Evolutionary conservation across 2,797 vertebrate species (phyloP).

Genomic region (Benthosema pterotum): DNA sequence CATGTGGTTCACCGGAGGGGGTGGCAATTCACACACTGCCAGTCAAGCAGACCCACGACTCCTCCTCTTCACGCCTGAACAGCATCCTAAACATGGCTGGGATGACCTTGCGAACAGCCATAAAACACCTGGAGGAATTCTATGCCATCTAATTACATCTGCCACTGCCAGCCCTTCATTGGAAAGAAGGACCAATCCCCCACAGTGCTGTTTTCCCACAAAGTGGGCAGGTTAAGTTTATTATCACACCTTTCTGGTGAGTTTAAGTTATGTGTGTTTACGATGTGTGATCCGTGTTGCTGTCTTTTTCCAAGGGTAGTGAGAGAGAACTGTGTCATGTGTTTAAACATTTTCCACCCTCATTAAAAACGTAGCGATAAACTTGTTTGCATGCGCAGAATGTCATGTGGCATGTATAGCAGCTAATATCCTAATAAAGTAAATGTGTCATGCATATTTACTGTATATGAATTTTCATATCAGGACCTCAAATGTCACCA

Average conservation of each 20-base stretch:
- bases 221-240: constrained; percentile 56
- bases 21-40: constrained; percentile 56
- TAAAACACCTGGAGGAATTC: constrained; percentile 83
- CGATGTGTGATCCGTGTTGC: background rate
- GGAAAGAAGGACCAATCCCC: constrained; percentile 56
- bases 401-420: too few species aligned
- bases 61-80: constrained; percentile 72
- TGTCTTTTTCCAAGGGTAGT: background rate
- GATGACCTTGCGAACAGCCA: constrained; percentile 78
- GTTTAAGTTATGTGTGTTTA: constrained; percentile 24
- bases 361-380: too few species aligned
- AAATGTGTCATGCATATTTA: too few species aligned
- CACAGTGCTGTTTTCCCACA: constrained; percentile 46
- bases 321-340: background rate
- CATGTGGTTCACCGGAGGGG: constrained; percentile 11
- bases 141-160: constrained; percentile 78
- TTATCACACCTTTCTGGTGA: constrained; percentile 47
- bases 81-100: constrained; percentile 76
- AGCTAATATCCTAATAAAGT: too few species aligned
- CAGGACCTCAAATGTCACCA: too few species aligned
- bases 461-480: too few species aligned
- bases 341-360: too few species aligned
- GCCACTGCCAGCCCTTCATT: constrained; percentile 62
- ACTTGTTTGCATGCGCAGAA: too few species aligned
- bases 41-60: constrained; percentile 53